Percentiles rank a stretch among this genome's conserved stretches.
These are phyloP conservation scores for Theropithecus gelada DNA, from an alignment of 2,113 vertebrate genomes.

Conservation along the genomic window DNA sequence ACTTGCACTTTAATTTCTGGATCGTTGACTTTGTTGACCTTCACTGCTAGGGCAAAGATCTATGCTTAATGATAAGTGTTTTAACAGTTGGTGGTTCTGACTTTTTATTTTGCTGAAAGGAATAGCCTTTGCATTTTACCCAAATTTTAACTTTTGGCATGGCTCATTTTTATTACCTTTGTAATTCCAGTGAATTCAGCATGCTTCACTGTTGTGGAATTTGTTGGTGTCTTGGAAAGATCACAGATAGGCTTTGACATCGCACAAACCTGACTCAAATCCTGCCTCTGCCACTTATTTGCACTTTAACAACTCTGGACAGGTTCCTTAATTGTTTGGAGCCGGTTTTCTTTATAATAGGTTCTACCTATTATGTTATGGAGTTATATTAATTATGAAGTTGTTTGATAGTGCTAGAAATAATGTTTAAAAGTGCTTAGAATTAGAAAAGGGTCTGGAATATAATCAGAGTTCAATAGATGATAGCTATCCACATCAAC, in stretches of 20 bases:
- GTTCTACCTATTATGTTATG: neutral
- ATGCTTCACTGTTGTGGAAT: neutral
- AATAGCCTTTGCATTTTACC: constrained; percentile 23
- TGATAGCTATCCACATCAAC: neutral
- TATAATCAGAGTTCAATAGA: neutral
- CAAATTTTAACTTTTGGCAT: constrained; percentile 36
- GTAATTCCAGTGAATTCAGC: constrained; percentile 31
- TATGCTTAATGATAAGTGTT: neutral
- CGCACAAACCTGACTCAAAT: neutral
- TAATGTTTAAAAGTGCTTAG: neutral
- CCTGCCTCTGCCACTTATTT: neutral
- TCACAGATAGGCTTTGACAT: neutral
- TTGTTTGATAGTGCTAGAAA: constrained; percentile 12
- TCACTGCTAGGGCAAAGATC: neutral
- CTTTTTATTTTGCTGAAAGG: constrained; percentile 44
- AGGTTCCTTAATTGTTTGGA: neutral
- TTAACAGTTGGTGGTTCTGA: constrained; percentile 40
- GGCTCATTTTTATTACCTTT: constrained; percentile 29
- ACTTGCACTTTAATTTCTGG: neutral
- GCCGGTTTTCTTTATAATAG: neutral
- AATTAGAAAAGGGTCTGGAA: neutral
- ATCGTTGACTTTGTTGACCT: neutral
- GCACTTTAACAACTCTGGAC: neutral
- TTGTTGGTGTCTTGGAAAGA: constrained; percentile 20
- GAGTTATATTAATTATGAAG: neutral